Percentiles rank a stretch among this genome's conserved stretches.
These are phyloP conservation scores for Dasysyrphus tricinctus DNA, from an alignment of 2,888 invertebrate genomes.

Conservation along the genomic window DNA sequence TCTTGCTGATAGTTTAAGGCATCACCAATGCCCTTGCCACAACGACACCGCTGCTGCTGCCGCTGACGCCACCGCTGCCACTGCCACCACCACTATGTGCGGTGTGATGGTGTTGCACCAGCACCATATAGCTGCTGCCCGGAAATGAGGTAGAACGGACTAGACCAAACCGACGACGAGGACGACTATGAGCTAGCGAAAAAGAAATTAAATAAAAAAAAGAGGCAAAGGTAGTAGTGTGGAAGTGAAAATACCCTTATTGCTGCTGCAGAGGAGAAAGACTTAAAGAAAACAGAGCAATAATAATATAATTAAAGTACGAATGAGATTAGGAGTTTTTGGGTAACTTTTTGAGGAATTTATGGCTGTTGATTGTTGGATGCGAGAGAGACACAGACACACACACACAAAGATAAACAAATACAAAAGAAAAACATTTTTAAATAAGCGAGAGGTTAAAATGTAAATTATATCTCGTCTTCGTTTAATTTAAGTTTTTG, in stretches of 20 bases:
- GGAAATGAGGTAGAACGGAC: conserved; percentile 6
- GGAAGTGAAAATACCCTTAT: conserved; percentile 52
- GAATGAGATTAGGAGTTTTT: conserved; percentile 52
- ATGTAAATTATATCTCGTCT: conserved; percentile 15
- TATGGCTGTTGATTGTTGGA: conserved; percentile 32
- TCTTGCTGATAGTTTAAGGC: conserved; percentile 61
- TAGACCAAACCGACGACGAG: neutral
- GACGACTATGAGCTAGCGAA: conserved; percentile 7
- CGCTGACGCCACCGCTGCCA: neutral
- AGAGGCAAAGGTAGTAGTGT: conserved; percentile 15
- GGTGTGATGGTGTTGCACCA: neutral
- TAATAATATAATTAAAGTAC: conserved; percentile 42
- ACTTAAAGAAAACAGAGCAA: conserved; percentile 35
- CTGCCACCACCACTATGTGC: neutral
- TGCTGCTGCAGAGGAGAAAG: conserved; percentile 4
- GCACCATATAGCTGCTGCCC: neutral
- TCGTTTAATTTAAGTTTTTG: conserved; percentile 15
- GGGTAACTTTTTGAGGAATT: conserved; percentile 61
- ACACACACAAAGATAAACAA: neutral
- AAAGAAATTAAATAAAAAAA: conserved; percentile 33
- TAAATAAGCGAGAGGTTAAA: neutral
- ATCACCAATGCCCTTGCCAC: conserved; percentile 27
- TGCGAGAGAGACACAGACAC: neutral
- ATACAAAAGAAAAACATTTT: neutral
- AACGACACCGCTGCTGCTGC: neutral